phyloP scores from a whole-genome alignment of 2,113 vertebrate species.

The Strix uralensis region DNA sequence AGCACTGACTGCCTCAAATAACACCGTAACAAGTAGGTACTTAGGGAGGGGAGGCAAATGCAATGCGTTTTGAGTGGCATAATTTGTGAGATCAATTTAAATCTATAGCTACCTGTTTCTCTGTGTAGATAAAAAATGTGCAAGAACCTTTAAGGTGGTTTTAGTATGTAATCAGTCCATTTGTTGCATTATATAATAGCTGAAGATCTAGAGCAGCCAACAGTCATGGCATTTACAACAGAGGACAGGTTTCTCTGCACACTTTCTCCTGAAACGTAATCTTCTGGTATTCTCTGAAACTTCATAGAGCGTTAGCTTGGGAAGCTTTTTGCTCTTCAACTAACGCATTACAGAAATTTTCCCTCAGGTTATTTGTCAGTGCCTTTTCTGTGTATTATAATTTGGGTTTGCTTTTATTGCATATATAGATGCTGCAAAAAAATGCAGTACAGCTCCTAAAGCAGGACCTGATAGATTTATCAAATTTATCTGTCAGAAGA shows the following conservation, averaged over 20 bases:
- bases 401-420: accelerated
- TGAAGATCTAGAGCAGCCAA: not conserved
- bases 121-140: not conserved
- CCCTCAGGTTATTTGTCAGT: not conserved
- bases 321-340: not conserved
- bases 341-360: not conserved
- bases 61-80: not conserved
- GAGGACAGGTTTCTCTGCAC: not conserved
- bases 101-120: not conserved
- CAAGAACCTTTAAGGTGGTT: not conserved
- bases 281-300: not conserved
- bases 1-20: constrained; percentile 98
- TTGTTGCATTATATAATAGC: not conserved
- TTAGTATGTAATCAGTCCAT: not conserved
- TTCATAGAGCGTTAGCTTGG: not conserved
- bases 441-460: not conserved
- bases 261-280: not conserved
- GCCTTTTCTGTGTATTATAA: not conserved
- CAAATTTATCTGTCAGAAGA: not conserved
- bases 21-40: constrained; percentile 97
- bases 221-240: not conserved
- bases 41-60: not conserved
- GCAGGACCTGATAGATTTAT: not conserved
- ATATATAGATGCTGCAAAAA: not conserved
- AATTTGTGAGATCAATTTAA: not conserved